Evolutionary conservation across 2,113 vertebrate genomes (phyloP).

Genomic region (Pogona vitticeps): DNA sequence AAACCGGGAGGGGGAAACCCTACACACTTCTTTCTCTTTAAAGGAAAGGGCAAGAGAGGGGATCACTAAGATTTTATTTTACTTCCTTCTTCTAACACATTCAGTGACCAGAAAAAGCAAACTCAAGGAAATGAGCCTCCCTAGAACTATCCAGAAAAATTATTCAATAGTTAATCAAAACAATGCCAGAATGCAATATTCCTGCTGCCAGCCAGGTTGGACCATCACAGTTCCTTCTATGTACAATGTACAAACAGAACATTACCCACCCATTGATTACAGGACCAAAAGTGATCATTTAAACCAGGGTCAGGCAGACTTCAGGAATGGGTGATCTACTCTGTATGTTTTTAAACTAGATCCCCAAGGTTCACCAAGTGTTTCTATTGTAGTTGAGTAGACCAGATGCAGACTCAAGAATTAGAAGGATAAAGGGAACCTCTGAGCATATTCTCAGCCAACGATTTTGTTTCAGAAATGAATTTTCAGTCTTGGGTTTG

Average conservation of each 20-base stretch:
- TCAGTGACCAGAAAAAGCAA: neutral
- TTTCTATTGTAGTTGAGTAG: neutral
- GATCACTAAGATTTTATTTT: constrained; percentile 19
- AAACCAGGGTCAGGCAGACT: neutral
- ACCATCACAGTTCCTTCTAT: neutral
- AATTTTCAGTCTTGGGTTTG: neutral
- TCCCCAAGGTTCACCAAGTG: neutral
- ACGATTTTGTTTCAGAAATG: too few relatives aligned
- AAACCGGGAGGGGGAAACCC: neutral
- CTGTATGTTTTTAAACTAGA: neutral
- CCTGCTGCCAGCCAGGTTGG: neutral
- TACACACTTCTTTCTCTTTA: neutral
- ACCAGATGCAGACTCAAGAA: neutral
- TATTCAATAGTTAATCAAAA: constrained; percentile 12
- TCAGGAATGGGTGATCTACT: neutral
- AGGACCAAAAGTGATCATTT: constrained; percentile 4
- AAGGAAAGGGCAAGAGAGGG: neutral
- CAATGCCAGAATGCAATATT: accelerated
- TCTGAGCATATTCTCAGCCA: too few relatives aligned
- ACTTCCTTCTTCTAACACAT: neutral
- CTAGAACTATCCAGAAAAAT: constrained; percentile 19
- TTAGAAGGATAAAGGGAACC: neutral
- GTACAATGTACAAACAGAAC: accelerated
- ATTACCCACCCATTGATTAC: neutral
- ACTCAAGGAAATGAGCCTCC: constrained; percentile 9